Evolutionary conservation across 2,113 vertebrate species (phyloP).

Genomic region (Todiramphus saurophagus): DNA sequence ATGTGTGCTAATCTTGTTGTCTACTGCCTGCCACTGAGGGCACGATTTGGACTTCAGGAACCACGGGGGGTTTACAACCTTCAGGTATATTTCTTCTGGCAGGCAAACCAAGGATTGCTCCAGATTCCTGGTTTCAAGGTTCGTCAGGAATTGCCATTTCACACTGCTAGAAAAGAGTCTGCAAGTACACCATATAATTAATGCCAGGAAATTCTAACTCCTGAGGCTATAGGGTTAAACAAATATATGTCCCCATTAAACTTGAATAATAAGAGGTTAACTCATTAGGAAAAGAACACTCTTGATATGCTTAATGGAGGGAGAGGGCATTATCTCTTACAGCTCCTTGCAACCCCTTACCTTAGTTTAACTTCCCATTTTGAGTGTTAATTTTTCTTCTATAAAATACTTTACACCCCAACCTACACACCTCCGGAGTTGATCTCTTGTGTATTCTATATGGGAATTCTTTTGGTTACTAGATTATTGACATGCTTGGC

Average conservation of each 20-base stretch:
- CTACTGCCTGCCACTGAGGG: neutral
- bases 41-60: neutral
- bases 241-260: conserved; percentile 61
- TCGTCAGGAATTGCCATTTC: neutral
- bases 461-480: neutral
- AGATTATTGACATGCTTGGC: neutral
- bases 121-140: neutral
- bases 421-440: neutral
- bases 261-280: conserved; percentile 67
- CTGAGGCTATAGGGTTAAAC: conserved; percentile 61
- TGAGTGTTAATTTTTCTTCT: neutral
- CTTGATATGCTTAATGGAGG: conserved; percentile 28
- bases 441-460: neutral
- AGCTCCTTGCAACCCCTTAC: neutral
- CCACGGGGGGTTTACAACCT: neutral
- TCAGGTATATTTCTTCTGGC: neutral
- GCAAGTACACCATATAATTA: conserved; percentile 22
- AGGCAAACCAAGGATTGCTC: neutral
- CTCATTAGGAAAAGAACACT: conserved; percentile 52
- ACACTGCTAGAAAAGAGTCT: neutral
- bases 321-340: conserved; percentile 36
- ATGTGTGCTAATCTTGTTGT: neutral
- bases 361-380: neutral
- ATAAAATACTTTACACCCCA: neutral
- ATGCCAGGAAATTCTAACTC: conserved; percentile 56